phyloP scores from a whole-genome alignment of 2,797 vertebrate species.

The Helicolenus hilgendorfi region DNA sequence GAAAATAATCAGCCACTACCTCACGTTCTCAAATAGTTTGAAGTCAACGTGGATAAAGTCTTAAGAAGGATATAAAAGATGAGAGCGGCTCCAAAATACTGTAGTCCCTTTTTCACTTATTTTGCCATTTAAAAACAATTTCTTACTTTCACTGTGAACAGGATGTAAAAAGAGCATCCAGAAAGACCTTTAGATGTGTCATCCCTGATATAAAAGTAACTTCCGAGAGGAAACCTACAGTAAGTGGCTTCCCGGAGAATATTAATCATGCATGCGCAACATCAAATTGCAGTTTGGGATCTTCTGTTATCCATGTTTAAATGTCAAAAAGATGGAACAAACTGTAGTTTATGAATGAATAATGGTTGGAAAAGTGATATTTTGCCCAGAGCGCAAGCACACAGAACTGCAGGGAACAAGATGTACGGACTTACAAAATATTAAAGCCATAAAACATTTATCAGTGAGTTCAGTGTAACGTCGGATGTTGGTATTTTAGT shows the following conservation, averaged over 20 bases:
- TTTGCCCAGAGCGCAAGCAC: slow-evolving; percentile 18
- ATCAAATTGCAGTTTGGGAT: slow-evolving; percentile 53
- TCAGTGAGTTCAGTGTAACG: not conserved
- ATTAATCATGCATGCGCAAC: slow-evolving; percentile 60
- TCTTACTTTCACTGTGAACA: not conserved
- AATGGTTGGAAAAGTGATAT: slow-evolving; percentile 35
- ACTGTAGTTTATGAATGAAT: slow-evolving; percentile 58
- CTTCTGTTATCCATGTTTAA: slow-evolving; percentile 49
- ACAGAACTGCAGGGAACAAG: not conserved
- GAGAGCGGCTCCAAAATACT: not conserved
- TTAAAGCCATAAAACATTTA: not conserved
- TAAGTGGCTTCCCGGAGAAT: slow-evolving; percentile 10
- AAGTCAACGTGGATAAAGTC: not conserved
- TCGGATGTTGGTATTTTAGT: not conserved
- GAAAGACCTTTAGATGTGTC: not conserved
- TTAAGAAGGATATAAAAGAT: slow-evolving; percentile 1
- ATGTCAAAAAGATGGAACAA: slow-evolving; percentile 53
- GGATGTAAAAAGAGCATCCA: not conserved
- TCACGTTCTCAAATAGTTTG: not conserved
- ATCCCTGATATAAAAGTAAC: slow-evolving; percentile 18
- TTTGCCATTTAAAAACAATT: not conserved
- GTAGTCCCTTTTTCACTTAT: not conserved
- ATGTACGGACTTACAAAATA: not conserved
- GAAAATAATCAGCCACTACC: not conserved
- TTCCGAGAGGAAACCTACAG: slow-evolving; percentile 12